phyloP scores from a whole-genome alignment of 2,113 vertebrate genomes.

The Scatophagus argus region DNA sequence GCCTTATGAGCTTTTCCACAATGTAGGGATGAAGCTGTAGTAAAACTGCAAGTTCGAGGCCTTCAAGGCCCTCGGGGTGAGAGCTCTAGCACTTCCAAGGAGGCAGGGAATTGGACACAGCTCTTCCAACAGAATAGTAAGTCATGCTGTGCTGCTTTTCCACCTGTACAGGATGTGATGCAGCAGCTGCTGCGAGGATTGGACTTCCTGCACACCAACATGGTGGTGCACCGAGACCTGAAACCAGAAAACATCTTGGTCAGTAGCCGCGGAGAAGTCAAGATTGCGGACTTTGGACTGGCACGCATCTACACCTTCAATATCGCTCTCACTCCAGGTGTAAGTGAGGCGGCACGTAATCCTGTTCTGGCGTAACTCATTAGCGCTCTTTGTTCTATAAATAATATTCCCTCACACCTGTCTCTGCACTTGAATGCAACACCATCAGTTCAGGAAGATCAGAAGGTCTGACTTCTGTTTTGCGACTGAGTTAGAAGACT shows the following conservation, averaged over 20 bases:
- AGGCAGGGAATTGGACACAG: no score
- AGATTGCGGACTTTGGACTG: slow-evolving; percentile 86
- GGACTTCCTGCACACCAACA: slow-evolving; percentile 85
- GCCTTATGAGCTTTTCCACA: background rate
- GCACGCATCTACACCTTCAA: slow-evolving; percentile 83
- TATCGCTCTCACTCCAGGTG: slow-evolving; percentile 84
- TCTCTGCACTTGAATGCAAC: slow-evolving; percentile 17
- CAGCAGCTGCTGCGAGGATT: slow-evolving; percentile 82
- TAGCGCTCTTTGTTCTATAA: slow-evolving; percentile 45
- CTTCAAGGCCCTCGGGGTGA: no score
- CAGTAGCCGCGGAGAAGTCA: slow-evolving; percentile 80
- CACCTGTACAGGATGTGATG: slow-evolving; percentile 79
- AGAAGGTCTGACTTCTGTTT: no score
- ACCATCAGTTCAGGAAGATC: background rate
- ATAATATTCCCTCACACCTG: background rate
- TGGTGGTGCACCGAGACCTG: slow-evolving; percentile 85
- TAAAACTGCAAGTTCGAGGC: no score
- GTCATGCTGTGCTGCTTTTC: background rate
- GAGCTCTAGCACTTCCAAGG: no score
- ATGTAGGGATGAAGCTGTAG: background rate
- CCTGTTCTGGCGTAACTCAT: no score
- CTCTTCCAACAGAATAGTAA: background rate
- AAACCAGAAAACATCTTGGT: slow-evolving; percentile 85
- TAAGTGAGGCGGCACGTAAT: slow-evolving; percentile 59
- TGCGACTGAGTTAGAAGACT: no score